These are phyloP conservation scores for Yponomeuta cagnagella DNA, from an alignment of 2,888 invertebrate genomes.

Conservation along the genomic window DNA sequence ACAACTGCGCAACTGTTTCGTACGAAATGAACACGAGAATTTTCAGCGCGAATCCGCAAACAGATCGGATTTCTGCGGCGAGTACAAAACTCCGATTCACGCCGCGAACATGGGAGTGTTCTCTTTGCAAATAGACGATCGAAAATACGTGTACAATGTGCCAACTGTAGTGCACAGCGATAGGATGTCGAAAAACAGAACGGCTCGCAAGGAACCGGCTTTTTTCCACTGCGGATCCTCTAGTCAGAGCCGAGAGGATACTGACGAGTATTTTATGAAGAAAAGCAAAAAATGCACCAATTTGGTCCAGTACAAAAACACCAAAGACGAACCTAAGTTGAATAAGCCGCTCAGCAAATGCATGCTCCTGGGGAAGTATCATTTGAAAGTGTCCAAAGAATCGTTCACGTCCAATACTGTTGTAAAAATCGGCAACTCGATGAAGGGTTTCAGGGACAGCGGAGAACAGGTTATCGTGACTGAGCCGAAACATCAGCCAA, in stretches of 20 bases:
- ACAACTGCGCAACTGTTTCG: neutral
- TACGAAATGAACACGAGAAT: neutral
- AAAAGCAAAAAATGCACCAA: slow-evolving; percentile 59
- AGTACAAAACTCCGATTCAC: neutral
- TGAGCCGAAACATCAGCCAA: neutral
- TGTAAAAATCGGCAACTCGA: neutral
- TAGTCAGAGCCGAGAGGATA: neutral
- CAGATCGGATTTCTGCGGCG: neutral
- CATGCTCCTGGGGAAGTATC: slow-evolving; percentile 39
- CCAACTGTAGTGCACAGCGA: neutral
- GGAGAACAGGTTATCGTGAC: neutral
- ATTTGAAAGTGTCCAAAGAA: neutral
- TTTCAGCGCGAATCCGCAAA: neutral
- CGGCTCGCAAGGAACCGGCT: neutral
- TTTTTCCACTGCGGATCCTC: neutral
- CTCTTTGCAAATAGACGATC: neutral
- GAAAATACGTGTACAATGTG: neutral
- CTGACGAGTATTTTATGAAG: slow-evolving; percentile 19
- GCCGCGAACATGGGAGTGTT: neutral
- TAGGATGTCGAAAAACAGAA: neutral
- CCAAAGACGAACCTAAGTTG: slow-evolving; percentile 43
- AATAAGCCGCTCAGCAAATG: slow-evolving; percentile 39
- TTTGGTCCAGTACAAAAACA: slow-evolving; percentile 53
- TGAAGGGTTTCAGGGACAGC: neutral
- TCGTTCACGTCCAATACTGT: neutral